Conservation (phyloP, 2,113 vertebrate genomes). For the Solea solea region DNA sequence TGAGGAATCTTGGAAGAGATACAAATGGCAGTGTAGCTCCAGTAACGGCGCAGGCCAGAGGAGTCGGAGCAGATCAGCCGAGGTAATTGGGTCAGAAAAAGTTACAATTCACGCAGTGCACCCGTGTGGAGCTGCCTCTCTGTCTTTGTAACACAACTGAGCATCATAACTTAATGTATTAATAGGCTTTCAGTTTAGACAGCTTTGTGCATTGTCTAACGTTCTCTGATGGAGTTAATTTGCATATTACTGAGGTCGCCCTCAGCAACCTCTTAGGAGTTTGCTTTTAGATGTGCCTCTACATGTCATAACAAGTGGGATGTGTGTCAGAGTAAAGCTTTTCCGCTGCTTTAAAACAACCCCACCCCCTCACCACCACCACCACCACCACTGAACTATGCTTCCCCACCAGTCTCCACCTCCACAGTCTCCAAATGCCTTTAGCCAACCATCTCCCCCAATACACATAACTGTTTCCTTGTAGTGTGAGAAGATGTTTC, state of each 20-base stretch:
- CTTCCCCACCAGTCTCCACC: slow-evolving; percentile 41
- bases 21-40: slow-evolving; percentile 59
- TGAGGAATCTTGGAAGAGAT: slow-evolving; percentile 79
- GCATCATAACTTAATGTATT: slow-evolving; percentile 71
- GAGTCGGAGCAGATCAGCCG: slow-evolving; percentile 55
- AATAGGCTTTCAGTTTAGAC: slow-evolving; percentile 75
- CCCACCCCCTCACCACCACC: neutral
- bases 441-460: slow-evolving; percentile 58
- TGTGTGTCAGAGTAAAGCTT: slow-evolving; percentile 70
- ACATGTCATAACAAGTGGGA: slow-evolving; percentile 77
- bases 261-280: slow-evolving; percentile 80
- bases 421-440: slow-evolving; percentile 54
- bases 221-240: slow-evolving; percentile 74
- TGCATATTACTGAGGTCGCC: slow-evolving; percentile 80
- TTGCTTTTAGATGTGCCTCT: slow-evolving; percentile 75
- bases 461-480: slow-evolving; percentile 38
- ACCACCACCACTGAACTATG: neutral
- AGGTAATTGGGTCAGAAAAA: slow-evolving; percentile 79
- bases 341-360: slow-evolving; percentile 52
- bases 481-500: slow-evolving; percentile 35
- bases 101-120: slow-evolving; percentile 55
- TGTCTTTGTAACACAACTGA: slow-evolving; percentile 50
- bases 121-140: slow-evolving; percentile 38
- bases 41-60: slow-evolving; percentile 53
- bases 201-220: slow-evolving; percentile 79